Conservation (phyloP, 2,888 invertebrate species). For the Lamellibrachia satsuma region DNA sequence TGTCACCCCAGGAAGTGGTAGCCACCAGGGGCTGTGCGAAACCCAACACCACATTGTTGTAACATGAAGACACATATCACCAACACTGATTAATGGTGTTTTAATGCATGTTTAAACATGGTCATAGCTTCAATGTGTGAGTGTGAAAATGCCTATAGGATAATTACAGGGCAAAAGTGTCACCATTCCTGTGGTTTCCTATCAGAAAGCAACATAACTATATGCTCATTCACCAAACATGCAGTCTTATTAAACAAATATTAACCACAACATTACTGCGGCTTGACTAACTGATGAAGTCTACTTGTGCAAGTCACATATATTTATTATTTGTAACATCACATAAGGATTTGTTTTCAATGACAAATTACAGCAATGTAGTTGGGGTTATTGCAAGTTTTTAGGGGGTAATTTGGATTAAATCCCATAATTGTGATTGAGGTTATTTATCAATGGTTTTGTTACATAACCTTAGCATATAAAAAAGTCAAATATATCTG, state of each 20-base stretch:
- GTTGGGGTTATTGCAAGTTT: neutral
- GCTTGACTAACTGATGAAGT: neutral
- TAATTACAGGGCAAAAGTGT: neutral
- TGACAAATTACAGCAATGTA: neutral
- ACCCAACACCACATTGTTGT: neutral
- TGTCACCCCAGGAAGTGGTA: neutral
- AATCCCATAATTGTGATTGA: neutral
- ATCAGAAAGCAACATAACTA: neutral
- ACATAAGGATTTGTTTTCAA: neutral
- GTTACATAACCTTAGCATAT: neutral
- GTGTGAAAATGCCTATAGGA: neutral
- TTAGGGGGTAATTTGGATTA: neutral
- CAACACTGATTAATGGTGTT: neutral
- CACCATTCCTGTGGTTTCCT: neutral
- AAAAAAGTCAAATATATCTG: neutral
- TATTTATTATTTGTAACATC: neutral
- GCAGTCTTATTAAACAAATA: neutral
- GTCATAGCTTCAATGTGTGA: neutral
- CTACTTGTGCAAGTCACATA: neutral
- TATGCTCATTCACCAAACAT: neutral
- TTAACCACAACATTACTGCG: neutral
- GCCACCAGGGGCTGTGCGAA: neutral
- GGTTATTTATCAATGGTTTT: neutral
- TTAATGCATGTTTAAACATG: neutral
- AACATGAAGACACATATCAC: neutral